Base-by-base conservation (phyloP, 2,797 vertebrate genomes). In the Strix occidentalis region DNA sequence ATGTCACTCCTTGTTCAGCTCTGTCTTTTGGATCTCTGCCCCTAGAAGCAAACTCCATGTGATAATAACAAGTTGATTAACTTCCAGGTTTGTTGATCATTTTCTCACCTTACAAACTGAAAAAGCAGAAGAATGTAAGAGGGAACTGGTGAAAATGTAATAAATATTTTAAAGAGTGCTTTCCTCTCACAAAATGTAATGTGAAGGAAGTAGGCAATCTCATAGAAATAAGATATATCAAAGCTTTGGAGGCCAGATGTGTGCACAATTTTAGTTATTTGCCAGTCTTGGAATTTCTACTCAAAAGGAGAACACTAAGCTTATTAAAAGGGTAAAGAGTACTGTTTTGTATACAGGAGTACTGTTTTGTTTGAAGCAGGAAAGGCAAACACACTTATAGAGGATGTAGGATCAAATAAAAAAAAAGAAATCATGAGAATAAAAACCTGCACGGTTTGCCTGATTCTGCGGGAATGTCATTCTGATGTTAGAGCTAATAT, bases 371-470 rank as follows among this genome's bases (percentile, higher is more conserved):
- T 80, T 87, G 75, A 95, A 92, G 6, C 14, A 68, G 17, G 10
- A 69, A 74, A 74, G n/a, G 26, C 24, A 50, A 83, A 81, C 18
- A 41, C 13, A 66, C 8, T 75, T 54, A 15, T 0, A 82, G 20
- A 72, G 13, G 10, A 76, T 35, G 57, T 6, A 68, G 29, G 33
- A 77, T 45, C 29, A 87, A 46, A 86, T 16, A 41, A 68, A 54
- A 39, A 13, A 28, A 65, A 53, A 46, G 19, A 46, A 61, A 2
- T 28, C 13, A 51, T 0, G 0, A 63, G 48, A 86, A 57, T 58
- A 61, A 70, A 93, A 91, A 37, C 19, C 5, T 82, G 11, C 6
- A 77, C 66, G 10, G 2, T 79, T 77, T 91, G 3, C 13, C 29
- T 89, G n/a, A 54, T 80, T 70, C 35, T 70, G 6, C 72, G 31